Percentiles rank a stretch among this genome's conserved stretches.
Conservation (phyloP, 2,888 invertebrate genomes). For the Listrodromus nycthemerus region DNA sequence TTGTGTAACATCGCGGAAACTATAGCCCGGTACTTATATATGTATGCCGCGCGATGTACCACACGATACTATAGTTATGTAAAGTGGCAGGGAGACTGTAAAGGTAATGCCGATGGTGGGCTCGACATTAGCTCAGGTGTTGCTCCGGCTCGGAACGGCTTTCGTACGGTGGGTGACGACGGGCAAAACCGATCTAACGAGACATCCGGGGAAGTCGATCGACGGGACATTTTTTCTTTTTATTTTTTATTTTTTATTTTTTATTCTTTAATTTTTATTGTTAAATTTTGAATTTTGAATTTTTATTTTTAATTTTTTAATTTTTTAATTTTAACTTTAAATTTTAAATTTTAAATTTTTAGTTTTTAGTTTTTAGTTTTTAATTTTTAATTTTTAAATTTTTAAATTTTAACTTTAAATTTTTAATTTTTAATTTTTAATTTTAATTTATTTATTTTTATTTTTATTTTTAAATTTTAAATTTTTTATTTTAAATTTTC, state of each 20-base stretch:
- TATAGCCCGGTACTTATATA: slow-evolving; percentile 8
- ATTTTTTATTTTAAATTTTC: no score
- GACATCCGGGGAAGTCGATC: neutral
- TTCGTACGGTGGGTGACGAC: neutral
- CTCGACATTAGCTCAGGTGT: neutral
- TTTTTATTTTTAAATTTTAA: no score
- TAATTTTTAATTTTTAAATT: no score
- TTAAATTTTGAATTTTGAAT: no score
- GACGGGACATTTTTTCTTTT: neutral
- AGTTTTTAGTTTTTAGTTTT: no score
- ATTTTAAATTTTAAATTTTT: no score
- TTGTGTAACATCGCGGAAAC: slow-evolving; percentile 3
- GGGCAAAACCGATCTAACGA: neutral
- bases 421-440: no score
- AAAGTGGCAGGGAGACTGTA: neutral
- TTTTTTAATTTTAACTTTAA: no score
- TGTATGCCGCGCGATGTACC: slow-evolving; percentile 8
- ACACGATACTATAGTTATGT: neutral
- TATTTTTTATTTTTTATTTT: neutral
- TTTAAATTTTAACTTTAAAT: no score
- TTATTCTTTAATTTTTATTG: no score
- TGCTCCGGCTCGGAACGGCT: neutral
- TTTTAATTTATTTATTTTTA: no score
- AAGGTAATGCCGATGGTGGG: neutral
- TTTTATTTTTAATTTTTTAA: no score